These are phyloP conservation scores for Lysiphlebus fabarum DNA, from an alignment of 1,140 invertebrate species.

Conservation along the genomic window DNA sequence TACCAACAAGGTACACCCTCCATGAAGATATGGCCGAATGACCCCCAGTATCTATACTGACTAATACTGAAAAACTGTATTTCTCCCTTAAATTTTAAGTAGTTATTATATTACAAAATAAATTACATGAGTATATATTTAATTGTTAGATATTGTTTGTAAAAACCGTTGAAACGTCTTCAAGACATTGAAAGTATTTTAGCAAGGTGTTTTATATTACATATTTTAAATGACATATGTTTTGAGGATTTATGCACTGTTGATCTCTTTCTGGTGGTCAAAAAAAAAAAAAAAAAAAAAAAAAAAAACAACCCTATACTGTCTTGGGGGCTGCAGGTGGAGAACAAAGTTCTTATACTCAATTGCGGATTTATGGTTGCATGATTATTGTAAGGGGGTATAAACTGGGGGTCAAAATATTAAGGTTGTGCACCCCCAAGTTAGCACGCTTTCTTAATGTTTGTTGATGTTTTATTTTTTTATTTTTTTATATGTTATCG, in stretches of 20 bases:
- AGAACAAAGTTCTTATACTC: conserved; percentile 29
- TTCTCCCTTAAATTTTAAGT: conserved; percentile 26
- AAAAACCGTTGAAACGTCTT: not conserved
- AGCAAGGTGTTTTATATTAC: not conserved
- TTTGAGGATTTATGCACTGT: conserved; percentile 27
- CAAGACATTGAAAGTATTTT: not conserved
- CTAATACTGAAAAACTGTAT: too few relatives aligned
- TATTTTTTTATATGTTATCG: not conserved
- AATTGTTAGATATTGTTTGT: not conserved
- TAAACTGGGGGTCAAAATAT: conserved; percentile 29
- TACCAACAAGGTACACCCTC: conserved; percentile 34
- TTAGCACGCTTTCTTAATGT: not conserved
- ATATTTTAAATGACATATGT: conserved; percentile 32
- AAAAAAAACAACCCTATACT: conserved; percentile 15
- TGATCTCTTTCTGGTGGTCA: not conserved
- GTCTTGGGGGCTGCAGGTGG: conserved; percentile 55
- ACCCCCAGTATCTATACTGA: conserved; percentile 46
- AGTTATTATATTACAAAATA: too few relatives aligned
- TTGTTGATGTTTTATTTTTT: not conserved
- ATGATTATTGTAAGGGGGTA: conserved; percentile 39
- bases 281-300: too few relatives aligned
- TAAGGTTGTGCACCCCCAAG: conserved; percentile 20
- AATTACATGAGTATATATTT: too few relatives aligned
- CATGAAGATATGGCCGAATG: conserved; percentile 47
- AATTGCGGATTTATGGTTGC: conserved; percentile 43